A percentile compares a stretch with the other conserved stretches of the same genome.
Evolutionary conservation across 2,888 invertebrate species (phyloP).

Genomic region (Hirudinaria manillensis): DNA sequence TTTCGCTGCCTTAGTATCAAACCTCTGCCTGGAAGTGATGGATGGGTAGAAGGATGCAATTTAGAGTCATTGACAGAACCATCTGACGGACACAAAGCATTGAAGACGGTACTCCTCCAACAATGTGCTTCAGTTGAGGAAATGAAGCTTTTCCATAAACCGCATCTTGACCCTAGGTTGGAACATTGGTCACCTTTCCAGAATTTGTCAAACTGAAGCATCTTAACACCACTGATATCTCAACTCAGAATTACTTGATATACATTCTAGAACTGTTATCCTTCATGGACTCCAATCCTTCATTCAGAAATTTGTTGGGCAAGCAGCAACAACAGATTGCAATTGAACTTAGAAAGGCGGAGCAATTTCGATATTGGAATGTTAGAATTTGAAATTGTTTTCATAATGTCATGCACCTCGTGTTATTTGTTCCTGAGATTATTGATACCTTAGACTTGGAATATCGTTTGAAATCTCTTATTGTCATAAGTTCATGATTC

Average conservation of each 20-base stretch:
- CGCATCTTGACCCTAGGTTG: conserved; percentile 52
- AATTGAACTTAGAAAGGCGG: conserved; percentile 46
- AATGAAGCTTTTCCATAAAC: conserved; percentile 42
- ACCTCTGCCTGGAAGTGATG: conserved; percentile 45
- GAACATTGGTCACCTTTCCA: too few species aligned
- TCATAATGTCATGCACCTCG: neutral
- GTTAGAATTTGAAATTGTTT: conserved; percentile 39
- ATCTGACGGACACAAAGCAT: neutral
- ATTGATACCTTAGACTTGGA: too few species aligned
- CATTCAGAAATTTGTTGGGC: conserved; percentile 49
- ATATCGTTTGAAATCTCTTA: too few species aligned
- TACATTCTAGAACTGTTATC: conserved; percentile 45
- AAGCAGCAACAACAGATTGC: conserved; percentile 44
- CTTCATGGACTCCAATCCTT: conserved; percentile 51
- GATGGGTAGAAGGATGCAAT: conserved; percentile 41
- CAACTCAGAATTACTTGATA: neutral
- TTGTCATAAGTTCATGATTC: too few species aligned
- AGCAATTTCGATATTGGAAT: conserved; percentile 49
- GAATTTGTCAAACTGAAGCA: too few species aligned
- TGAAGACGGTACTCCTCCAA: conserved; percentile 44
- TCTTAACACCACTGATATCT: neutral
- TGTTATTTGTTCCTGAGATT: too few species aligned
- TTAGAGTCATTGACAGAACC: neutral
- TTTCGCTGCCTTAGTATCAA: conserved; percentile 50
- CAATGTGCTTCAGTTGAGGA: conserved; percentile 52